Conservation (phyloP, 2,113 vertebrate species). For the Oncorhynchus kisutch region DNA sequence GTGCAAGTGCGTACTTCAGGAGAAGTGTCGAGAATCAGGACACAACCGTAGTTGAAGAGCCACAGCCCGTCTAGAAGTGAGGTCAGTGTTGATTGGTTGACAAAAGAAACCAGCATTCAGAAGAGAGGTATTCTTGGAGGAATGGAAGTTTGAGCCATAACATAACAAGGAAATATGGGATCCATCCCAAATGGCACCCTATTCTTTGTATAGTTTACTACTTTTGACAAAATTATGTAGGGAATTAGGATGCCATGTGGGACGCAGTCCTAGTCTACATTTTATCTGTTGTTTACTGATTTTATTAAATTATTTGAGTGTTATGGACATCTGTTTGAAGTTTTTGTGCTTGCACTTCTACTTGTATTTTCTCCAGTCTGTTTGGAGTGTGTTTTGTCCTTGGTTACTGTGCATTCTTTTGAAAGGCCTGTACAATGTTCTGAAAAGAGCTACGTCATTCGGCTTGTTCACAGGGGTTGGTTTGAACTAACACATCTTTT, state of each 20-base stretch:
- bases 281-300: constrained; percentile 31
- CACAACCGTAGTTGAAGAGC: neutral
- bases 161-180: constrained; percentile 10
- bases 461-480: neutral
- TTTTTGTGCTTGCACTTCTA: neutral
- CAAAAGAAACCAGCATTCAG: neutral
- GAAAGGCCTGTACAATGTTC: neutral
- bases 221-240: too few relatives aligned
- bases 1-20: too few relatives aligned
- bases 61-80: neutral
- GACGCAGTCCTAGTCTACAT: constrained; percentile 8
- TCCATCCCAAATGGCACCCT: too few relatives aligned
- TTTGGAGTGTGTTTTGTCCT: neutral
- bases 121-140: constrained; percentile 3
- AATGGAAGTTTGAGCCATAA: constrained; percentile 55
- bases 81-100: neutral
- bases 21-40: neutral
- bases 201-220: too few relatives aligned
- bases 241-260: too few relatives aligned
- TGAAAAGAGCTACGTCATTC: neutral
- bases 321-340: constrained; percentile 9
- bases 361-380: neutral
- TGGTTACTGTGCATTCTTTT: neutral
- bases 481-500: neutral
- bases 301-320: constrained; percentile 34